Percentiles rank a stretch among this genome's conserved stretches.
phyloP scores from a whole-genome alignment of 2,113 vertebrate genomes.

The Cebidichthys violaceus region DNA sequence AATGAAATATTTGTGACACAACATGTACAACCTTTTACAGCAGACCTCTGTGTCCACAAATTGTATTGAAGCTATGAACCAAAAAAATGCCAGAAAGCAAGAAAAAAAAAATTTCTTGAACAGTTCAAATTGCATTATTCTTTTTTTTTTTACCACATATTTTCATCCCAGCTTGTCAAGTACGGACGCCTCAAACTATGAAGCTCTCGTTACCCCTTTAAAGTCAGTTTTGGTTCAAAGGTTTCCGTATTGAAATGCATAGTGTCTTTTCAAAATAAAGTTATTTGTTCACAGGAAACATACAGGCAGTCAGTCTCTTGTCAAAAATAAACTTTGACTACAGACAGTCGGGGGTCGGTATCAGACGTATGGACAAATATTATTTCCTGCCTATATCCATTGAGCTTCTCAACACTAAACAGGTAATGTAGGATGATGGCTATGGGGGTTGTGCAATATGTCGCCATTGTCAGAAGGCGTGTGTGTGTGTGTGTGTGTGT shows the following conservation, averaged over 20 bases:
- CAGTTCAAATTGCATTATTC: neutral
- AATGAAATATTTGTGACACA: conserved; percentile 48
- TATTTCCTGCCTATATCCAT: too few relatives aligned
- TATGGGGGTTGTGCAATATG: too few relatives aligned
- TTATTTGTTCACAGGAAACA: too few relatives aligned
- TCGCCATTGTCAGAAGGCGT: neutral
- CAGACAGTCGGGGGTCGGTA: neutral
- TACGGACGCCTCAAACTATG: neutral
- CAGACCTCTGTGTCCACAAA: conserved; percentile 9
- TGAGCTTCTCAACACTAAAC: too few relatives aligned
- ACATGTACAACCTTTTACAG: conserved; percentile 25
- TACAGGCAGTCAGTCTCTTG: too few relatives aligned
- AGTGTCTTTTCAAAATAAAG: too few relatives aligned
- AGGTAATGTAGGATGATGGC: too few relatives aligned
- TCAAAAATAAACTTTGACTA: neutral
- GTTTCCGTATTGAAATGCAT: neutral
- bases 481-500: too few relatives aligned
- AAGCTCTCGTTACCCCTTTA: neutral
- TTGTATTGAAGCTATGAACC: neutral
- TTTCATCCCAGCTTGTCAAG: neutral
- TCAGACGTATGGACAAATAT: neutral
- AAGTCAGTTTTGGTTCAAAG: neutral
- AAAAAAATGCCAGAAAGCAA: neutral
- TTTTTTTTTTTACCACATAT: neutral
- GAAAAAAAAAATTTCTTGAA: too few relatives aligned